phyloP scores from a whole-genome alignment of 2,113 vertebrate species.

The Chitala chitala region DNA sequence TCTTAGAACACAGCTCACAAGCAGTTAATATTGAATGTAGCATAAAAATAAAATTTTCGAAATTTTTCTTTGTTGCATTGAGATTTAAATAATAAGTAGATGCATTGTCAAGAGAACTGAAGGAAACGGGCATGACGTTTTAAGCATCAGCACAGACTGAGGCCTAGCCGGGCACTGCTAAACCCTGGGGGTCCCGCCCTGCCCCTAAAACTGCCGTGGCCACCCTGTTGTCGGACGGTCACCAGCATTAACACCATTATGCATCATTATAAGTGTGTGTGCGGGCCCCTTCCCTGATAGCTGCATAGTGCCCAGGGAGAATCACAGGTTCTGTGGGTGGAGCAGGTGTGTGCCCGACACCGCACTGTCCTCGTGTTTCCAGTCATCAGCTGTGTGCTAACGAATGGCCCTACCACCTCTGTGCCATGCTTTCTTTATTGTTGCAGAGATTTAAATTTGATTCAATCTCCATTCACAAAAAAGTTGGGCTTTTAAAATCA shows the following conservation, averaged over 20 bases:
- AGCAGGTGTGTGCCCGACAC: constrained; percentile 25
- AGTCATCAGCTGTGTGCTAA: too few species aligned
- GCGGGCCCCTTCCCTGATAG: constrained; percentile 42
- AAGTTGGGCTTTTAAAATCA: constrained; percentile 13
- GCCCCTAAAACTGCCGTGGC: constrained; percentile 10
- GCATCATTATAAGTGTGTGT: constrained; percentile 80
- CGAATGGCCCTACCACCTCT: too few species aligned
- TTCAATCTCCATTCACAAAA: constrained; percentile 39
- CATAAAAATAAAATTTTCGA: too few species aligned
- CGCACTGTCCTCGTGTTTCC: constrained; percentile 19
- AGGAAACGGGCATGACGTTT: too few species aligned
- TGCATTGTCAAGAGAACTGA: too few species aligned
- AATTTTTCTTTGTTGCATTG: too few species aligned
- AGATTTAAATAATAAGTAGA: too few species aligned
- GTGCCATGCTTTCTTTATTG: too few species aligned
- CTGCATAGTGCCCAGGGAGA: constrained; percentile 65
- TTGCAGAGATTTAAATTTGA: too few species aligned
- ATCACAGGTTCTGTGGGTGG: constrained; percentile 22
- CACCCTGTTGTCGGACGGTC: constrained; percentile 75
- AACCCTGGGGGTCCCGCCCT: not conserved
- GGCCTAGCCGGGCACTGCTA: not conserved
- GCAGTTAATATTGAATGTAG: too few species aligned
- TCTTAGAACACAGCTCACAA: too few species aligned
- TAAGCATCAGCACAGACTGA: too few species aligned
- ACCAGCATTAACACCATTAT: constrained; percentile 88